phyloP scores from a whole-genome alignment of 2,888 invertebrate species.

The Cryptophagus acutangulus region DNA sequence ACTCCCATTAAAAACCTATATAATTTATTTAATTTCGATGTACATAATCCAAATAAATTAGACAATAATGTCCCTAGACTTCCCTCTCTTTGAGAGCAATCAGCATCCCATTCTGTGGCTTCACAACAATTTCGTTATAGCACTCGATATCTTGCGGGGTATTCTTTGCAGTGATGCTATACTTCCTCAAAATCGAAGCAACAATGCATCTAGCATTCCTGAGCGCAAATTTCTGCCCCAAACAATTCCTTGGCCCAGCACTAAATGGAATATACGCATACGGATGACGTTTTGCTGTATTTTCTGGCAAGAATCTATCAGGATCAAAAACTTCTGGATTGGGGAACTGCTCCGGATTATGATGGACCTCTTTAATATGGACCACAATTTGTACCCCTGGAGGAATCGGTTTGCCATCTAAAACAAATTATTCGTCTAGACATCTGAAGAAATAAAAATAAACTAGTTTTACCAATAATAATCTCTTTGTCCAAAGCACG shows the following conservation, averaged over 20 bases:
- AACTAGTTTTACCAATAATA: constrained; percentile 31
- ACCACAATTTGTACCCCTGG: constrained; percentile 28
- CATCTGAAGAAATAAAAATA: not conserved
- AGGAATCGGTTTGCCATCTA: constrained; percentile 36
- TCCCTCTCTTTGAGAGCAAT: constrained; percentile 26
- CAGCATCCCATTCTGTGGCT: constrained; percentile 27
- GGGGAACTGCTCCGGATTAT: constrained; percentile 39
- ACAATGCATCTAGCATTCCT: constrained; percentile 32
- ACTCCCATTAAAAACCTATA: too few species aligned
- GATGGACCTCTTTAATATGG: constrained; percentile 42
- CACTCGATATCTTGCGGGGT: constrained; percentile 29
- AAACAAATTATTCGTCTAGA: constrained; percentile 16
- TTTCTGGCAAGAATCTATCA: constrained; percentile 41
- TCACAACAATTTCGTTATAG: constrained; percentile 21
- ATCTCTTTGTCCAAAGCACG: constrained; percentile 35
- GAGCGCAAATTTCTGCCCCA: constrained; percentile 38
- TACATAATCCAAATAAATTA: too few species aligned
- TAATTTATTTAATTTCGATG: too few species aligned
- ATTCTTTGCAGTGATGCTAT: constrained; percentile 29
- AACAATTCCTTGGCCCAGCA: constrained; percentile 43
- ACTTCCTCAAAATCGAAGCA: constrained; percentile 31
- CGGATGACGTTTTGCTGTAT: constrained; percentile 34
- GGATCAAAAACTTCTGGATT: constrained; percentile 41
- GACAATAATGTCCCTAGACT: too few species aligned
- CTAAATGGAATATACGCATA: constrained; percentile 39